Evolutionary conservation across 2,113 vertebrate species (phyloP).

Genomic region (Pollimyrus isidori): DNA sequence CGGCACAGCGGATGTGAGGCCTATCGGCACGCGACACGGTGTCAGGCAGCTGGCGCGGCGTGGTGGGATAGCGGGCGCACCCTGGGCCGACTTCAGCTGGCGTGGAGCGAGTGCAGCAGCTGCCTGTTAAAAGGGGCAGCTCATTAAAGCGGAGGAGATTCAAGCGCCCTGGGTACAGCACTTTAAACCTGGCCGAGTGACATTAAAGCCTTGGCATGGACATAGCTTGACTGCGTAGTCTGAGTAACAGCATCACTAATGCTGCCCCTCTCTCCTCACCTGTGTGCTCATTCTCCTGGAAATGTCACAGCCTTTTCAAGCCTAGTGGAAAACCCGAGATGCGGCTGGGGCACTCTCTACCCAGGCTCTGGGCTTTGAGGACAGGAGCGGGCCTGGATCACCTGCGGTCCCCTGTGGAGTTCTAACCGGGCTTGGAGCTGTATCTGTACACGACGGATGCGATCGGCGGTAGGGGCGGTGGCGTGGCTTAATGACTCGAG

Average conservation of each 20-base stretch:
- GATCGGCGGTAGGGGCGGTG: background rate
- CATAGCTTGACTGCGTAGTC: background rate
- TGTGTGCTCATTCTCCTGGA: background rate
- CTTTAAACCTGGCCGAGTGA: conserved; percentile 22
- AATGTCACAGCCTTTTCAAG: conserved; percentile 1
- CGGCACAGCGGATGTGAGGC: background rate
- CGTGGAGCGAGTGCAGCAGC: background rate
- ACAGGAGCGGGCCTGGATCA: background rate
- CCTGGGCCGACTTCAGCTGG: background rate
- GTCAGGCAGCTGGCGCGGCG: background rate
- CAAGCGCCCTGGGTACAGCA: conserved; percentile 16
- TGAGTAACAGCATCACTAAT: background rate
- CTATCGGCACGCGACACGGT: background rate
- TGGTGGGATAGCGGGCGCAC: too few relatives aligned
- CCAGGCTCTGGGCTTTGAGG: background rate
- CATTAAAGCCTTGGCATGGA: conserved; percentile 18
- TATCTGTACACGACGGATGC: background rate
- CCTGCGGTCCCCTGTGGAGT: background rate
- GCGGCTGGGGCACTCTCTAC: background rate
- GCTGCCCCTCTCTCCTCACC: background rate
- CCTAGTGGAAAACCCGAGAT: background rate
- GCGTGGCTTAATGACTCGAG: background rate
- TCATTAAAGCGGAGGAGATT: background rate
- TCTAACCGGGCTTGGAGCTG: background rate
- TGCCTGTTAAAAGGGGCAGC: background rate